Base-by-base conservation (phyloP, 2,113 vertebrate genomes). In the Salvelinus sp. region DNA sequence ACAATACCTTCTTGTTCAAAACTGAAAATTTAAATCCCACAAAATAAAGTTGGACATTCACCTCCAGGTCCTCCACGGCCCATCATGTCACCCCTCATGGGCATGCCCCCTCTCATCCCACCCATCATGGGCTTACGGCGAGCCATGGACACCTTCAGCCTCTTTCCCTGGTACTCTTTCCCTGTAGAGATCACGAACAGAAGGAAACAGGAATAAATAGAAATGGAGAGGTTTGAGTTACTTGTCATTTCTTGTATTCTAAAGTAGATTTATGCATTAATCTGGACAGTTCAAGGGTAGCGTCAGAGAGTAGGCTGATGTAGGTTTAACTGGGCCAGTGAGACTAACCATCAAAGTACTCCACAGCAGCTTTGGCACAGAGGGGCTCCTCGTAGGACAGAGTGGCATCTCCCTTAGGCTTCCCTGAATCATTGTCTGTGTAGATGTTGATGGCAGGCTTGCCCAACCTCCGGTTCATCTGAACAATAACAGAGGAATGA, bases 401-500 rank as follows among this genome's bases (percentile, higher is more conserved):
- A 0, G 96, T 99, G 65, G 97, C 97, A 3, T 99, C 97, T 44
- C 98, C 98, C 77, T 99, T 99, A 0, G 97, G 96, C 63, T 99
- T 98, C 66, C 97, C 97, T 0, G 95, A 91, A 28, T 99, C 98
- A 83, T 98, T 98, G 86, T 99, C 97, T 2, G 95, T 95, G 90
- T 98, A 99, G 28, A 99, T 95, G 87, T 99, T 97, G 27, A 99
- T 96, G 82, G 98, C 96, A 16, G 95, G 96, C 77, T 96, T 96
- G 72, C 96, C 96, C 0, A 96, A 96, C 82, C 98, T 93, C 88
- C 98, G 98, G 92, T 99, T 99, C 79, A 97, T 95, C 98, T 99
- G 44, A 2, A 69, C 16, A n/a, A 1, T 12, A 44, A 44, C 16
- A 44, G 3, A 3, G 20, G 12, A 23, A 18, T 12, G 1, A 0